Conservation (phyloP, 2,113 vertebrate species). For the Baryphthengus martii region DNA sequence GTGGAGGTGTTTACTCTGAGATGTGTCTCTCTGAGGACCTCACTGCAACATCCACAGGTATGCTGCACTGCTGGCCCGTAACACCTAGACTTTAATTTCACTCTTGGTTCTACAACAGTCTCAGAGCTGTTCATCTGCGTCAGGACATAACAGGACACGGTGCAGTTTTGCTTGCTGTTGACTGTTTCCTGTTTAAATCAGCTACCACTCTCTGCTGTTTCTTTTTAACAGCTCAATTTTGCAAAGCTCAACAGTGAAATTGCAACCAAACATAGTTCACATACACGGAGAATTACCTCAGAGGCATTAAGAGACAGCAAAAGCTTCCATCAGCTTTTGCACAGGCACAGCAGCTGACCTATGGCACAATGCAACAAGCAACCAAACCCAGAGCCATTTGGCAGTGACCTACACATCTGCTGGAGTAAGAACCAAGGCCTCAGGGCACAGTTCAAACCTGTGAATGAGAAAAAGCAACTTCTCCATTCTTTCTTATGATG, state of each 20-base stretch:
- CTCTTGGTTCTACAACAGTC: background rate
- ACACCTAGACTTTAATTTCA: background rate
- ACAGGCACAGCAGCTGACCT: background rate
- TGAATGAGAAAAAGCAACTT: background rate
- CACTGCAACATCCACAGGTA: background rate
- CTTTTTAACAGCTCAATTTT: background rate
- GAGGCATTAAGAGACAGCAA: background rate
- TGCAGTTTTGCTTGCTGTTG: background rate
- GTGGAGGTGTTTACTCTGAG: background rate
- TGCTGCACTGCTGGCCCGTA: background rate
- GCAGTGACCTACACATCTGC: constrained; percentile 33
- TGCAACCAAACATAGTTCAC: background rate
- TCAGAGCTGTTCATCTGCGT: background rate
- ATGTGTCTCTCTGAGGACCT: background rate
- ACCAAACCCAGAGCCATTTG: constrained; percentile 6
- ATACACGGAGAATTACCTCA: background rate
- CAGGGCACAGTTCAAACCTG: background rate
- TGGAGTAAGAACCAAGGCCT: background rate
- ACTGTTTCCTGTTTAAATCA: background rate
- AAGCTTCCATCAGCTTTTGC: constrained; percentile 4
- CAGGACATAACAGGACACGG: background rate
- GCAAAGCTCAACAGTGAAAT: background rate
- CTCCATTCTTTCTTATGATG: background rate
- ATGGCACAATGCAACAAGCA: constrained; percentile 12
- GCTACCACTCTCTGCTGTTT: background rate